Evolutionary conservation across 2,888 invertebrate genomes (phyloP).

Genomic region (Hypsopygia costalis): DNA sequence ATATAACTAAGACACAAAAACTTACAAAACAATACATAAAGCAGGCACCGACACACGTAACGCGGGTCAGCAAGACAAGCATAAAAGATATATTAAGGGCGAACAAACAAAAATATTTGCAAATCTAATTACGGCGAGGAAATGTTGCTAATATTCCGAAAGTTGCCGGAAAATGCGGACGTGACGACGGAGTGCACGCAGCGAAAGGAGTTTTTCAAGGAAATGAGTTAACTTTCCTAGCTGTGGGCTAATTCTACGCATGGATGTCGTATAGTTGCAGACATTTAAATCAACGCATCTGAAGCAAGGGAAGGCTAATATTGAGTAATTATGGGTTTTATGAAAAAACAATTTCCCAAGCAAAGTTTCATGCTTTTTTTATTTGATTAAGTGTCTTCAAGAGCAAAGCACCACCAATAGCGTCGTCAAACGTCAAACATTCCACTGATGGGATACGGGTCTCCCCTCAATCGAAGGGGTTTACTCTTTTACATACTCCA

Average conservation of each 20-base stretch:
- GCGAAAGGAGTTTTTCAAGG: conserved; percentile 62
- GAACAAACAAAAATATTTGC: conserved; percentile 58
- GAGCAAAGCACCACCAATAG: too few species aligned
- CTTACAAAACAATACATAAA: conserved; percentile 29
- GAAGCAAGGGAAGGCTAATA: conserved; percentile 5
- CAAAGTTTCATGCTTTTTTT: too few species aligned
- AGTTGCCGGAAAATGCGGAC: conserved; percentile 49
- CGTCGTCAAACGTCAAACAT: too few species aligned
- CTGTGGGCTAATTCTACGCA: conserved; percentile 37
- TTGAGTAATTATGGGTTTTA: too few species aligned
- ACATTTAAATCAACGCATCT: conserved; percentile 2
- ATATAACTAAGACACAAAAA: not conserved
- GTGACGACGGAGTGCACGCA: conserved; percentile 48
- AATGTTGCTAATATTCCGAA: conserved; percentile 49
- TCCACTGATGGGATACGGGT: too few species aligned
- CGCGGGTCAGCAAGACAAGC: conserved; percentile 47
- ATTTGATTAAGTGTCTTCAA: too few species aligned
- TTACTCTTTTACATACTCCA: too few species aligned
- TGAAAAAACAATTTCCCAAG: too few species aligned
- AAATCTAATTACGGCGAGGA: conserved; percentile 58
- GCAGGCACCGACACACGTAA: conserved; percentile 19
- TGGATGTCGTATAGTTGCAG: conserved; percentile 18
- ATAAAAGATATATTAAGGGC: conserved; percentile 54
- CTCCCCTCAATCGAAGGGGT: too few species aligned
- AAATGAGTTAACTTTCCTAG: conserved; percentile 65